A percentile compares a stretch with the other conserved stretches of the same genome.
These are phyloP conservation scores for Drosophila fulvimacula DNA, from an alignment of 2,888 invertebrate genomes.

Conservation along the genomic window DNA sequence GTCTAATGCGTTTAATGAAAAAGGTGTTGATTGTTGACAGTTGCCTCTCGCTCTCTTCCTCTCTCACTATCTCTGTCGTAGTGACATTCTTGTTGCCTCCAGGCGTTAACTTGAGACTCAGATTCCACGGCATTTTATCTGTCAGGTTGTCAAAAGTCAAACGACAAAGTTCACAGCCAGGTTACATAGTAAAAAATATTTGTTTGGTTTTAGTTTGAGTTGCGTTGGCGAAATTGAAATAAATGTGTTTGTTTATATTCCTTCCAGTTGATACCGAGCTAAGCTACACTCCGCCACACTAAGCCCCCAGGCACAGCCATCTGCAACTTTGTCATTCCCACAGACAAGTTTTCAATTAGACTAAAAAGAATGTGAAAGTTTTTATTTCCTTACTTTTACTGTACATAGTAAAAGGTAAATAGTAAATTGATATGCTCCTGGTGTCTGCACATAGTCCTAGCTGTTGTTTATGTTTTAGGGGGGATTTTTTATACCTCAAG, in stretches of 20 bases:
- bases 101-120: conserved; percentile 46
- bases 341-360: conserved; percentile 9
- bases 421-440: background rate
- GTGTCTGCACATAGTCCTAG: background rate
- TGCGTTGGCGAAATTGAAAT: conserved; percentile 50
- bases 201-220: conserved; percentile 65
- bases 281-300: conserved; percentile 5
- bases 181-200: conserved; percentile 47
- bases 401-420: conserved; percentile 2
- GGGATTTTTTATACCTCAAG: background rate
- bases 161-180: conserved; percentile 50
- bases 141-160: conserved; percentile 41
- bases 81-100: conserved; percentile 16
- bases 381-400: background rate
- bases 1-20: conserved; percentile 79
- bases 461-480: background rate
- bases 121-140: conserved; percentile 55
- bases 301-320: conserved; percentile 7
- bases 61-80: background rate
- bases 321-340: conserved; percentile 16
- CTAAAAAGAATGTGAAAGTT: conserved; percentile 11
- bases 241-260: conserved; percentile 50
- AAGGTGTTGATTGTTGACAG: conserved; percentile 81
- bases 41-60: conserved; percentile 22
- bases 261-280: conserved; percentile 46